Evolutionary conservation across 2,113 vertebrate species (phyloP).

Genomic region (Syngnathus typhle): DNA sequence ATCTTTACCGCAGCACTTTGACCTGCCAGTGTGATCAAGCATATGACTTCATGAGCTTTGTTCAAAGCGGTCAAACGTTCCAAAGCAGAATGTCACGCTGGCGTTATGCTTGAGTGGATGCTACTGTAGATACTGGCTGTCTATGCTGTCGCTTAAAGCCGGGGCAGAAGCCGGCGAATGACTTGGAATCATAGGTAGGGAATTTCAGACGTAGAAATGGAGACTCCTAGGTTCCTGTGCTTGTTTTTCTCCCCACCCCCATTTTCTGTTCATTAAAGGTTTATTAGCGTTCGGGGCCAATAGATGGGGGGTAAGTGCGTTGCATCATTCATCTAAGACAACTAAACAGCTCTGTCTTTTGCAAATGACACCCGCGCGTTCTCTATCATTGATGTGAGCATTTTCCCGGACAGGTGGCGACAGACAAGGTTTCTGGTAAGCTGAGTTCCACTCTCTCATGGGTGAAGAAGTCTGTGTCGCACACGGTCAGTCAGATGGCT

Average conservation of each 20-base stretch:
- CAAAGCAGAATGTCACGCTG: neutral
- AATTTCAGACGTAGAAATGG: neutral
- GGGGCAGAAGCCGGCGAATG: neutral
- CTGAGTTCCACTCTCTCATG: slow-evolving; percentile 99
- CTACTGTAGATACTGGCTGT: neutral
- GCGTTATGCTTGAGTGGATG: neutral
- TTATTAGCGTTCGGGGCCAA: too few relatives aligned
- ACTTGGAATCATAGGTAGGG: slow-evolving; percentile 41
- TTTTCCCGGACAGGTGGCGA: slow-evolving; percentile 84
- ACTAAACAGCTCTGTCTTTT: neutral
- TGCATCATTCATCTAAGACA: too few relatives aligned
- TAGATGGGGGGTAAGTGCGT: too few relatives aligned
- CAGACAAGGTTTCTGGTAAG: slow-evolving; percentile 96
- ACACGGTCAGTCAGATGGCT: slow-evolving; percentile 99
- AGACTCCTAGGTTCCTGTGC: neutral
- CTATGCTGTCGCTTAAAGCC: neutral
- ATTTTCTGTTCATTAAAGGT: too few relatives aligned
- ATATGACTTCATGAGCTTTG: slow-evolving; percentile 42
- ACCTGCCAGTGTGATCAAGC: slow-evolving; percentile 52
- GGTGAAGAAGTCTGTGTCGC: slow-evolving; percentile 97
- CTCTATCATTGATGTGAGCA: neutral
- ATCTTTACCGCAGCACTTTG: slow-evolving; percentile 61
- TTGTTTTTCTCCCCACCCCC: neutral
- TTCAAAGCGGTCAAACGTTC: slow-evolving; percentile 23
- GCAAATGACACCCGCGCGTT: neutral